These are phyloP conservation scores for Pygmarrhopalites habei DNA, from an alignment of 1,140 invertebrate species.

Conservation along the genomic window DNA sequence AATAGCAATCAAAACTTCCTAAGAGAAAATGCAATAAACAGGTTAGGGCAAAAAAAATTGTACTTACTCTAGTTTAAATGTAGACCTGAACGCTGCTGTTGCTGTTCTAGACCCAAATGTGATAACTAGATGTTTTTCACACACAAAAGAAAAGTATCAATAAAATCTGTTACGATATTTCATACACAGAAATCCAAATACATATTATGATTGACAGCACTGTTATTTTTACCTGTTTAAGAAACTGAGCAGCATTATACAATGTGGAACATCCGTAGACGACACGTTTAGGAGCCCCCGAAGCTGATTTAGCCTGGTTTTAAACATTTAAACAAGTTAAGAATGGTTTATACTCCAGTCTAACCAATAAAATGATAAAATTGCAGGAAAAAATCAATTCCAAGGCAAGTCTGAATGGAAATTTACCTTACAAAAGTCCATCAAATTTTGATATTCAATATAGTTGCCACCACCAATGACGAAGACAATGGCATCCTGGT, in stretches of 20 bases:
- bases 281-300: conserved; percentile 64
- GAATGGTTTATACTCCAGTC: background rate
- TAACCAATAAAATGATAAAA: background rate
- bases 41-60: no score
- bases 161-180: background rate
- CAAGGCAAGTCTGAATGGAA: background rate
- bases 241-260: conserved; percentile 83
- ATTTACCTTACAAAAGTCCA: conserved; percentile 83
- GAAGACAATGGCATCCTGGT: conserved; percentile 90
- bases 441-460: conserved; percentile 97
- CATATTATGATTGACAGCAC: background rate
- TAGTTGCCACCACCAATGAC: conserved; percentile 98
- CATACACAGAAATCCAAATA: background rate
- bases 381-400: background rate
- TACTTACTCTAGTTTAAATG: no score
- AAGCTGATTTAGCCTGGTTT: conserved; percentile 47
- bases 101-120: conserved; percentile 4
- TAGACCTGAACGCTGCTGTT: no score
- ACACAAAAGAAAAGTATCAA: background rate
- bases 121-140: background rate
- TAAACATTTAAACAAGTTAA: conserved; percentile 6
- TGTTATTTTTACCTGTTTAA: conserved; percentile 64
- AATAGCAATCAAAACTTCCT: no score
- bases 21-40: no score
- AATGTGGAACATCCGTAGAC: conserved; percentile 92